Evolutionary conservation across 1,140 invertebrate genomes (phyloP), one percentile per base, ranked within the genome.

Genomic region (Condylostylus longicornis): DNA sequence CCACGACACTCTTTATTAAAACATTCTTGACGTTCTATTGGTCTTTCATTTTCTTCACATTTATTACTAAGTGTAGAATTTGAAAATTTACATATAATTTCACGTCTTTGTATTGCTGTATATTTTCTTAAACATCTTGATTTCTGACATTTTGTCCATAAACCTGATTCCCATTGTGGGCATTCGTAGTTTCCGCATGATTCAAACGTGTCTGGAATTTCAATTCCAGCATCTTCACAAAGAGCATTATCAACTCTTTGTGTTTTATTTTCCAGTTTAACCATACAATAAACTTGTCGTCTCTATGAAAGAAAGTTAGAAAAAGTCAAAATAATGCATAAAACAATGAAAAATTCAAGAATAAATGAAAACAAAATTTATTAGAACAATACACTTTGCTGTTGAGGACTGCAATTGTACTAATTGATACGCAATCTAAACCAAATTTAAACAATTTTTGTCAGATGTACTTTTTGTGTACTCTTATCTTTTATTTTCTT

Each of bases 1-100:
- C 82, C 79, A 53, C 76, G 76, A 62, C 86, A 91, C 13, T 72
- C 72, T 35, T 76, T 71, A 46, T 81, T 83, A 60, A 75, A 73
- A 51, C 84, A 88, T 51, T 85, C 75, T 51, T 78, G 75, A 25
- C 70, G 67, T 46, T 75, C 71, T 17, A 72, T 63, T 2, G 86
- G 87, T 46, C 66, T 74, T 20, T 72, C 67, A 28, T 65, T 63
- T 44, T 73, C 68, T 41, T 81, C 72, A 53, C 85, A 90, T 34
- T 69, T 64, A 38, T 54, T 49, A 23, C 56, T 38, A 56, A 74
- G 55, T 1, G 72, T 76, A 10, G 71, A 72, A 44, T 82, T 79
- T 35, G 65, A 65, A 14, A 70, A 66, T 20, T 71, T 67, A 53
- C 84, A 89, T 35, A 64, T 68, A 7, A 86, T 73, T 22, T 77